A percentile compares a stretch with the other conserved stretches of the same genome.
These are phyloP conservation scores for Drosophila pegasa DNA, from an alignment of 2,888 invertebrate species.

Conservation along the genomic window DNA sequence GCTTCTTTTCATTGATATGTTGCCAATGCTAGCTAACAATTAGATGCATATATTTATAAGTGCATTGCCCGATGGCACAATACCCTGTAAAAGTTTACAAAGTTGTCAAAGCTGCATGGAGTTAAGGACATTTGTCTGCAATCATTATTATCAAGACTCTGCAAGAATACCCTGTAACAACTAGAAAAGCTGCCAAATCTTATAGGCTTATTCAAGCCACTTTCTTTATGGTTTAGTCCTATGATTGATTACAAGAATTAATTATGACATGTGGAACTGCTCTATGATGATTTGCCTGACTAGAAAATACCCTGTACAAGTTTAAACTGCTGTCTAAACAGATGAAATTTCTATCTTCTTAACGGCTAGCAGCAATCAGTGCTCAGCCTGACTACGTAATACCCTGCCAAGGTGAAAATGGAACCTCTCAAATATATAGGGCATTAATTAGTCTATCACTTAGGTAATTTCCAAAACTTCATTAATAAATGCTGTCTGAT, in stretches of 20 bases:
- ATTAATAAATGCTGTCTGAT: background rate
- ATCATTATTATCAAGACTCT: background rate
- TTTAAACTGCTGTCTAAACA: no score
- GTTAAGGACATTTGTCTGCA: background rate
- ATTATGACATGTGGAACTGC: background rate
- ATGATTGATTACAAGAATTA: background rate
- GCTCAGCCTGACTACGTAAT: background rate
- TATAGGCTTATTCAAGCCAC: background rate
- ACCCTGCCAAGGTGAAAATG: background rate
- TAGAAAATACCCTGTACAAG: background rate
- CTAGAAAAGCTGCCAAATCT: background rate
- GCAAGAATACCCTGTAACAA: background rate
- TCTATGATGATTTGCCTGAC: background rate
- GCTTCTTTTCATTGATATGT: background rate
- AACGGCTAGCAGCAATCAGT: background rate
- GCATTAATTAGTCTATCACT: background rate
- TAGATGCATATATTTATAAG: background rate
- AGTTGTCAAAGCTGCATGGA: background rate
- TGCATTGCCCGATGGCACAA: background rate
- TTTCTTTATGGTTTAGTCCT: background rate
- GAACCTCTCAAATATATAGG: background rate
- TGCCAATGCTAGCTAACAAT: background rate
- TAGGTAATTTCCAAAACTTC: background rate
- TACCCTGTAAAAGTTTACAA: background rate
- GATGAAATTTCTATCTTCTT: background rate